Conservation (phyloP, 2,797 vertebrate species). For the Oryzias dopingdopingensis region DNA sequence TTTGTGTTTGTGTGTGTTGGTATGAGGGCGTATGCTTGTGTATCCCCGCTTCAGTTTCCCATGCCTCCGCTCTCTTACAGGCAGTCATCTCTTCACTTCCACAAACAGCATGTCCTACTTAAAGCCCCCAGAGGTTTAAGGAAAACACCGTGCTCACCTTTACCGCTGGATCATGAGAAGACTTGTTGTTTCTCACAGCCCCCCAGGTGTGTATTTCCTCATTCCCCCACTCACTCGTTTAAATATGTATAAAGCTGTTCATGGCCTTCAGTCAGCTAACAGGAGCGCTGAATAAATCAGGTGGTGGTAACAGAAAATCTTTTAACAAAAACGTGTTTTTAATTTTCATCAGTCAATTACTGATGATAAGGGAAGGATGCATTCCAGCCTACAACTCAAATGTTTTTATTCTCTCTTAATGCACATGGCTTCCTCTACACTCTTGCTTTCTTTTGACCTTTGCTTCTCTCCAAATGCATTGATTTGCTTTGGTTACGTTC, state of each 20-base stretch:
- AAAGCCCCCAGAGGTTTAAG: conserved; percentile 43
- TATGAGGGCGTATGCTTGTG: conserved; percentile 23
- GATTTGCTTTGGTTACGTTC: conserved; percentile 60
- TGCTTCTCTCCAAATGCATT: conserved; percentile 34
- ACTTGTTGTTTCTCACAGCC: conserved; percentile 17
- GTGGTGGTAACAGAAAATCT: conserved; percentile 53
- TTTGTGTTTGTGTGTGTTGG: conserved; percentile 22
- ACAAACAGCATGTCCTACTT: conserved; percentile 55
- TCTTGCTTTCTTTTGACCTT: conserved; percentile 25
- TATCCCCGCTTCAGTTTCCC: conserved; percentile 34
- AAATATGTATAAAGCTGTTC: conserved; percentile 44
- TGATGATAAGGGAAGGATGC: conserved; percentile 25
- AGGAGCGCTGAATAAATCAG: conserved; percentile 26
- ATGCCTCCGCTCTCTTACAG: conserved; percentile 36
- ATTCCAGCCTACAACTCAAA: conserved; percentile 30
- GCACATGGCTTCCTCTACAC: conserved; percentile 12
- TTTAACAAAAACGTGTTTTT: conserved; percentile 52
- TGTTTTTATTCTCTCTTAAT: conserved; percentile 16
- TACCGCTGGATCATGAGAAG: conserved; percentile 37
- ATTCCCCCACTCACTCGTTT: conserved; percentile 25
- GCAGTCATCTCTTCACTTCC: conserved; percentile 39
- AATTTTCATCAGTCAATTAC: conserved; percentile 57
- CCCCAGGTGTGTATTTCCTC: conserved; percentile 11
- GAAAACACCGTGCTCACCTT: conserved; percentile 57
- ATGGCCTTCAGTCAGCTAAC: conserved; percentile 44